Conservation (phyloP, 2,797 vertebrate genomes). For the Gila robusta region DNA sequence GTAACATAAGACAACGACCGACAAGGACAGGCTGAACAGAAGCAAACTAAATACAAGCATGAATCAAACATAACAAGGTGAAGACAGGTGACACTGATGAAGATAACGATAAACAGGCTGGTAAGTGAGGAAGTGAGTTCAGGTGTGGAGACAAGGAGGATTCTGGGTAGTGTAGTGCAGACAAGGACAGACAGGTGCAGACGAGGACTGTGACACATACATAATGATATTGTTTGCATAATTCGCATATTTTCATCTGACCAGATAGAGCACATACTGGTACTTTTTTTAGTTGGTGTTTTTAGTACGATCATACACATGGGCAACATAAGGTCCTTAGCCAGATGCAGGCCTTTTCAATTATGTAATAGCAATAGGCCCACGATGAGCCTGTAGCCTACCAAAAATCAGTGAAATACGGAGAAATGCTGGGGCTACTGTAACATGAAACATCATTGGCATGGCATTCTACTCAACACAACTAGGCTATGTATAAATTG, state of each 20-base stretch:
- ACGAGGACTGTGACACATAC: background rate
- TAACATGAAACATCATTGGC: background rate
- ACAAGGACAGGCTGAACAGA: too few relatives aligned
- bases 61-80: too few relatives aligned
- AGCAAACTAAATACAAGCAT: too few relatives aligned
- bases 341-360: background rate
- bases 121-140: too few relatives aligned
- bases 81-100: too few relatives aligned
- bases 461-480: background rate
- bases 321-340: background rate
- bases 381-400: background rate
- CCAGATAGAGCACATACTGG: background rate
- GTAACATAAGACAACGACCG: too few relatives aligned
- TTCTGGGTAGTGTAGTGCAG: too few relatives aligned
- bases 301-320: background rate
- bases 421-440: background rate
- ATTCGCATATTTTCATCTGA: background rate
- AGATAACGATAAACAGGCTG: too few relatives aligned
- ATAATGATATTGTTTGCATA: background rate
- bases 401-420: background rate
- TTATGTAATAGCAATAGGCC: background rate
- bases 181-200: too few relatives aligned
- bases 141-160: too few relatives aligned
- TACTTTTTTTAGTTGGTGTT: conserved; percentile 8
- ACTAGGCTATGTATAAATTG: background rate